These are phyloP conservation scores for Malurus elegans DNA, from an alignment of 2,113 vertebrate genomes.

Conservation along the genomic window DNA sequence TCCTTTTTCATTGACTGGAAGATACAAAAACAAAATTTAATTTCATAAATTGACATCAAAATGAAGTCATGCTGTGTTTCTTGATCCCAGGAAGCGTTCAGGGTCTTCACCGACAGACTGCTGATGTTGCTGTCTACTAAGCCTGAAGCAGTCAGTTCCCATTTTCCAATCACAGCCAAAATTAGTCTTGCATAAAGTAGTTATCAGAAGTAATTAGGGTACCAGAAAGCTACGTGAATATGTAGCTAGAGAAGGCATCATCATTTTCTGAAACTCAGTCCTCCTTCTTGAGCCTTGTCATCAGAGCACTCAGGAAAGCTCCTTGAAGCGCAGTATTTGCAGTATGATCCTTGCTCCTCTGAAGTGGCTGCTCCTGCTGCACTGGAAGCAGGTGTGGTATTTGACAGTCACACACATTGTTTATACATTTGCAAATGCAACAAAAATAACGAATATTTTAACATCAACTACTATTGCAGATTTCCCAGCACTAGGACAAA, in stretches of 20 bases:
- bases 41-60: not conserved
- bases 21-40: not conserved
- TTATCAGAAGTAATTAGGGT: conserved; percentile 6
- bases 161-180: not conserved
- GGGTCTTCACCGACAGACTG: not conserved
- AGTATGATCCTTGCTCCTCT: not conserved
- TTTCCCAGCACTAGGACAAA: not conserved
- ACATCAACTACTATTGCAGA: not conserved
- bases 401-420: not conserved
- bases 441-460: not conserved
- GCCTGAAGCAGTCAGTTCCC: not conserved
- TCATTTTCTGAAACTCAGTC: not conserved
- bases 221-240: not conserved
- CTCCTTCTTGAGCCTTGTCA: not conserved
- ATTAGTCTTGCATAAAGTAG: conserved; percentile 6
- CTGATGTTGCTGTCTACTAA: not conserved
- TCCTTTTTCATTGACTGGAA: not conserved
- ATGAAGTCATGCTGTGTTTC: not conserved
- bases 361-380: not conserved
- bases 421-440: not conserved
- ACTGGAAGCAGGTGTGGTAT: not conserved
- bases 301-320: not conserved
- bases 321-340: not conserved
- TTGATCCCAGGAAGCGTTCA: not conserved
- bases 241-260: not conserved